These are phyloP conservation scores for Callyntrura sp. DNA, from an alignment of 2,888 invertebrate genomes.

Conservation along the genomic window DNA sequence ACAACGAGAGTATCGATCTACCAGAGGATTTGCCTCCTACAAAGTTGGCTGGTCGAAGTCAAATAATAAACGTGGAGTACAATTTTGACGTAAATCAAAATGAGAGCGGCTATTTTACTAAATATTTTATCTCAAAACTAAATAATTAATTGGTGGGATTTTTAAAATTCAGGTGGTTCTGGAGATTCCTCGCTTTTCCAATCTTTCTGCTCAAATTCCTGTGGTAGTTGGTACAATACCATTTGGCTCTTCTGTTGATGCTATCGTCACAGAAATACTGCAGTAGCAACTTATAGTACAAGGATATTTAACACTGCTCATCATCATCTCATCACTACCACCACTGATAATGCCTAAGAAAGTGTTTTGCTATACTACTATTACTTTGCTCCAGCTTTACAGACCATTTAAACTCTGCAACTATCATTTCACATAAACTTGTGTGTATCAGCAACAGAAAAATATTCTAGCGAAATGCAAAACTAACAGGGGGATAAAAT, in stretches of 20 bases:
- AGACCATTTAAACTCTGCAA: too few species aligned
- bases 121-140: not conserved
- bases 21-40: constrained; percentile 72
- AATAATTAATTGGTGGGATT: too few species aligned
- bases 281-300: constrained; percentile 5
- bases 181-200: constrained; percentile 63
- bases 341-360: too few species aligned
- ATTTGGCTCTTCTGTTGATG: constrained; percentile 67
- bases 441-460: too few species aligned
- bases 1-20: constrained; percentile 62
- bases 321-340: not conserved
- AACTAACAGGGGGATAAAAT: too few species aligned
- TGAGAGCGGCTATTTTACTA: not conserved
- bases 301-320: not conserved
- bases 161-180: constrained; percentile 72
- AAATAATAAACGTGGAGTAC: constrained; percentile 70
- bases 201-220: constrained; percentile 73
- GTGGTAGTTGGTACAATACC: constrained; percentile 75
- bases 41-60: constrained; percentile 72
- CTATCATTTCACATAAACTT: too few species aligned
- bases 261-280: constrained; percentile 23
- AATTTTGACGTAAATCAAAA: constrained; percentile 62
- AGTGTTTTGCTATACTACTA: too few species aligned
- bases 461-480: too few species aligned
- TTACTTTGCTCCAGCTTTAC: too few species aligned